Base-by-base conservation (phyloP, 1,140 invertebrate species). In the Mizuhopecten yessoensis region DNA sequence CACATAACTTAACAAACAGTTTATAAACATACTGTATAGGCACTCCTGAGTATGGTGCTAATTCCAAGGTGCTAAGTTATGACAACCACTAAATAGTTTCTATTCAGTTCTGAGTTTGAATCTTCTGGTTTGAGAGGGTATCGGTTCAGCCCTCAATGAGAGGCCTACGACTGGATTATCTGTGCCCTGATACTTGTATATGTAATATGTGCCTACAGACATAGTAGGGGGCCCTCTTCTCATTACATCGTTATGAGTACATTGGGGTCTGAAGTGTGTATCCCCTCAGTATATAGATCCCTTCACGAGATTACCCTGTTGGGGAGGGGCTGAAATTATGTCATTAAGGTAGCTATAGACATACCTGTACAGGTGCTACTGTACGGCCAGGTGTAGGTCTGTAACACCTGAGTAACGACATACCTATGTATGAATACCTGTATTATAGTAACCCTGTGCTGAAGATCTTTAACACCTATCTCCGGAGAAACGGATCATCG, bases 321-420 rank as follows among this genome's bases (percentile, higher is more conserved):
- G 29, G 57, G 57, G 57, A 75, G 57, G 57, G 1, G 17, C 23
- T 29, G 57, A 75, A 75, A n/a, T 75, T 75, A 75, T 75, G n/a
- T 75, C 57, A 75, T 75, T 75, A 75, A 75, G n/a, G 57, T 75
- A 13, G 57, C 1, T 75, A 45, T 45, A 45, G 9, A 39, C n/a
- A n/a, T n/a, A 49, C 45, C 57, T 75, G 57, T 75, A 75, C 57
- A 75, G 57, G 57, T 75, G n/a, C n/a, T n/a, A n/a, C n/a, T n/a
- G n/a, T n/a, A 75, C 0, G n/a, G 1, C 57, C 57, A 75, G 57
- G 57, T 75, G 57, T 75, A 29, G 7, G 1, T 75, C 57, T 75
- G 57, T 75, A 75, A 75, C 57, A 75, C 57, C 57, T 75, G 57
- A 75, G 57, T 1, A 29, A 75, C n/a, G n/a, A 75, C 57, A 75